Percentiles rank a stretch among this genome's conserved stretches.
Evolutionary conservation across 2,888 invertebrate genomes (phyloP).

Genomic region (Lycocerus yunnanus): DNA sequence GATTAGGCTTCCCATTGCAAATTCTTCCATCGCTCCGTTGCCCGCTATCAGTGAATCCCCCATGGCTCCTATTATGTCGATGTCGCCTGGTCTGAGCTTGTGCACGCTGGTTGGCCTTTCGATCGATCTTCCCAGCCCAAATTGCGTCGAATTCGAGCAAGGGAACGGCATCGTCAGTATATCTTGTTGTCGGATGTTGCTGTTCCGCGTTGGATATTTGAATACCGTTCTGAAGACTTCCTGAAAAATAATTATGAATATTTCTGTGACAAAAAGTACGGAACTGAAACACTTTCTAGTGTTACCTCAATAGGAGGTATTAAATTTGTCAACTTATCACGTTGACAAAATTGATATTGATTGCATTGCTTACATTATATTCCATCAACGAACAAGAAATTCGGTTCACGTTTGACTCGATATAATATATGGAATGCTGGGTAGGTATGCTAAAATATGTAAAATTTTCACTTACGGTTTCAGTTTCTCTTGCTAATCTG

Average conservation of each 20-base stretch:
- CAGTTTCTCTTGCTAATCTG: neutral
- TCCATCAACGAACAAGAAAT: neutral
- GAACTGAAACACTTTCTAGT: neutral
- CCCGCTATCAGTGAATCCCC: slow-evolving; percentile 76
- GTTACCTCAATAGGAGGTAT: neutral
- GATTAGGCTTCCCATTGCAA: slow-evolving; percentile 72
- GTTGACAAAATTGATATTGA: neutral
- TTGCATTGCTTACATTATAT: neutral
- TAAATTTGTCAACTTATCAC: neutral
- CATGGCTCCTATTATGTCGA: slow-evolving; percentile 72
- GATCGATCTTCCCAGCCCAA: slow-evolving; percentile 48
- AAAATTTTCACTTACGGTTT: neutral
- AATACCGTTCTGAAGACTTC: neutral
- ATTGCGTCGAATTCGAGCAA: slow-evolving; percentile 56
- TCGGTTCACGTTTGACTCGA: neutral
- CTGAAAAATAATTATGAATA: neutral
- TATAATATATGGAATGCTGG: neutral
- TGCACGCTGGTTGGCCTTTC: slow-evolving; percentile 68
- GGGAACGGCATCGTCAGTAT: slow-evolving; percentile 62
- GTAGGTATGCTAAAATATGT: neutral
- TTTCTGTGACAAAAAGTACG: neutral
- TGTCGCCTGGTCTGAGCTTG: slow-evolving; percentile 68
- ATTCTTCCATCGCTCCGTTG: slow-evolving; percentile 74
- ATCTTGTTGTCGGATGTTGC: slow-evolving; percentile 49
- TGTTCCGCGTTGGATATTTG: neutral